phyloP scores from a whole-genome alignment of 2,113 vertebrate genomes.

The Entelurus aequoreus region DNA sequence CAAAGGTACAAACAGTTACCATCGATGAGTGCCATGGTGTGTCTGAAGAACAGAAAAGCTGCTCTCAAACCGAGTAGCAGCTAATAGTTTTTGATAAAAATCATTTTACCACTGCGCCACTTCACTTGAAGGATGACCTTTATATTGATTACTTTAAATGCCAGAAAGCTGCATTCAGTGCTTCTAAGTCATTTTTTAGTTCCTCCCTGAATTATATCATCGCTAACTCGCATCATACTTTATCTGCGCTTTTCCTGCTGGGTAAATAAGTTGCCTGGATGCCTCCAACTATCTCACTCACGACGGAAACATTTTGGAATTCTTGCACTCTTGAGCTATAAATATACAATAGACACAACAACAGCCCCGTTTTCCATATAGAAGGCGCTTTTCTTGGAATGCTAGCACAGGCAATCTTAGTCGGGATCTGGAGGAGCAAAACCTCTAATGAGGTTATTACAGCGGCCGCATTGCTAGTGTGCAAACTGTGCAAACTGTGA shows the following conservation, averaged over 20 bases:
- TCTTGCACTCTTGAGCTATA: conserved; percentile 36
- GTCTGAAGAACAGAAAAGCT: background rate
- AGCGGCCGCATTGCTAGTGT: background rate
- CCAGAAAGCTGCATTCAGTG: conserved; percentile 6
- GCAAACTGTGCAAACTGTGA: conserved; percentile 4
- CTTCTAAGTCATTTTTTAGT: background rate
- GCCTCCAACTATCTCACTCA: conserved; percentile 8
- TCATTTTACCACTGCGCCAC: background rate
- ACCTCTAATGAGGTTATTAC: conserved; percentile 6
- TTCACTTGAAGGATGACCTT: conserved; percentile 16
- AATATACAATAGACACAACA: conserved; percentile 14
- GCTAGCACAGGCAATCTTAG: conserved; percentile 10
- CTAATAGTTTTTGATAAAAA: background rate
- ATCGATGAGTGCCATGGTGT: too few species aligned
- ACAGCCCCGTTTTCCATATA: conserved; percentile 12
- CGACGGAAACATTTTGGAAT: conserved; percentile 43
- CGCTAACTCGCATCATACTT: background rate
- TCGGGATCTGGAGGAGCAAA: conserved; percentile 3
- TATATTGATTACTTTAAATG: conserved; percentile 9
- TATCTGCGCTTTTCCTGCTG: conserved; percentile 9
- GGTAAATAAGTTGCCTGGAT: conserved; percentile 30
- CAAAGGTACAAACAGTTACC: too few species aligned
- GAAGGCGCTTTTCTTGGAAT: conserved; percentile 22
- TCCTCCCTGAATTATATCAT: background rate
- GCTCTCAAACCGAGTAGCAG: background rate